Base-by-base conservation (phyloP, 2,797 vertebrate genomes). In the Zalophus californianus region DNA sequence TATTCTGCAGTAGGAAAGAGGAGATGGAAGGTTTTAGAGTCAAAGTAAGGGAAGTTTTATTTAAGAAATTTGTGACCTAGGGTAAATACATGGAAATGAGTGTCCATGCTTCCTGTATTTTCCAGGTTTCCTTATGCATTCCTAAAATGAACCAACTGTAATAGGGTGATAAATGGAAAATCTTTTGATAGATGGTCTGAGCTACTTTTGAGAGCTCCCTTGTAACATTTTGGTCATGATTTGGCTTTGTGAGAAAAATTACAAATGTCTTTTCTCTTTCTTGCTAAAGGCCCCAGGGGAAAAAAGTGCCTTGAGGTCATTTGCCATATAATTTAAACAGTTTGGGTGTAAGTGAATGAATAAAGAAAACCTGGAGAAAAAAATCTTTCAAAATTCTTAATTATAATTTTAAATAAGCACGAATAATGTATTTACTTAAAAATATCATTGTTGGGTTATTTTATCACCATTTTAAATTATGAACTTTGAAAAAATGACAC, bases 111-210 rank as follows among this genome's bases (percentile, higher is more conserved):
- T 86, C 93, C 72, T 97, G 86, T 92, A 68, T 95, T 98, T 97
- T 98, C 97, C 98, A 95, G 97, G 97, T 98, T 98, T 98, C 79
- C 95, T 90, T 96, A 92, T 86, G 84, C 97, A 97, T 98, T 98
- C 92, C 97, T 98, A 95, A 88, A 97, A 75, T 94, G 98, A 98
- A 97, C 98, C 97, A 96, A 98, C 92, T 94, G 89, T 79, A 95
- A 44, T 38, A 82, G 3, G n/a, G 58, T 89, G 83, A 58, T 88
- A 91, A 94, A 90, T 97, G 91, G 72, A 84, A 91, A 97, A 70
- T 94, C 95, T 98, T 96, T 97, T 68, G 90, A 91, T 86, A 90
- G 87, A 91, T 72, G 48, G 62, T 97, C 62, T 85, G 86, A 75
- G 8, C 93, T 96, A 97, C 86, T 98, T 97, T 96, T 86, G 83